These are phyloP conservation scores for Pseudorhombus dupliciocellatus DNA, from an alignment of 2,113 vertebrate genomes.

Conservation along the genomic window DNA sequence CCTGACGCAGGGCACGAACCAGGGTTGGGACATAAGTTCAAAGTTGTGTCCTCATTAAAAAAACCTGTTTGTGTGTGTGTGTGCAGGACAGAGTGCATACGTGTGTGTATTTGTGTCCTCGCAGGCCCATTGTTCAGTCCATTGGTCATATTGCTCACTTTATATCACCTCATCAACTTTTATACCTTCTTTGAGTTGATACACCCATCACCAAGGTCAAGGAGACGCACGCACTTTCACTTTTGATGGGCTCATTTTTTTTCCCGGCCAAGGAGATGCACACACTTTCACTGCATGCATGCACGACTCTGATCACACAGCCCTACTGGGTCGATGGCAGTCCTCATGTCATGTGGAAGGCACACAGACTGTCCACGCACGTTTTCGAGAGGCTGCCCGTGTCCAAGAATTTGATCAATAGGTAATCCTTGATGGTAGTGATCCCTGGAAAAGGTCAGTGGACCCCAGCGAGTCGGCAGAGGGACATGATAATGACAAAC, in stretches of 20 bases:
- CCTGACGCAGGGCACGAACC: constrained; percentile 38
- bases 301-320: neutral
- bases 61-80: constrained; percentile 26
- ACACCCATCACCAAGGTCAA: constrained; percentile 61
- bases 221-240: constrained; percentile 47
- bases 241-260: constrained; percentile 46
- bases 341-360: constrained; percentile 1
- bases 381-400: constrained; percentile 6
- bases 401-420: constrained; percentile 64
- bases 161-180: constrained; percentile 72
- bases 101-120: constrained; percentile 40
- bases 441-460: constrained; percentile 66
- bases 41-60: constrained; percentile 51
- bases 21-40: constrained; percentile 19
- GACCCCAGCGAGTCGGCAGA: constrained; percentile 54
- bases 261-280: constrained; percentile 56
- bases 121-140: constrained; percentile 57
- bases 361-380: neutral
- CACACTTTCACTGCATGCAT: constrained; percentile 12
- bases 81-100: constrained; percentile 14
- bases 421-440: constrained; percentile 52
- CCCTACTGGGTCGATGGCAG: constrained; percentile 1
- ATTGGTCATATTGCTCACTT: constrained; percentile 61
- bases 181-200: constrained; percentile 49
- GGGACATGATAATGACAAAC: constrained; percentile 59